Evolutionary conservation across 2,888 invertebrate genomes (phyloP).

Genomic region (Pocota personata): DNA sequence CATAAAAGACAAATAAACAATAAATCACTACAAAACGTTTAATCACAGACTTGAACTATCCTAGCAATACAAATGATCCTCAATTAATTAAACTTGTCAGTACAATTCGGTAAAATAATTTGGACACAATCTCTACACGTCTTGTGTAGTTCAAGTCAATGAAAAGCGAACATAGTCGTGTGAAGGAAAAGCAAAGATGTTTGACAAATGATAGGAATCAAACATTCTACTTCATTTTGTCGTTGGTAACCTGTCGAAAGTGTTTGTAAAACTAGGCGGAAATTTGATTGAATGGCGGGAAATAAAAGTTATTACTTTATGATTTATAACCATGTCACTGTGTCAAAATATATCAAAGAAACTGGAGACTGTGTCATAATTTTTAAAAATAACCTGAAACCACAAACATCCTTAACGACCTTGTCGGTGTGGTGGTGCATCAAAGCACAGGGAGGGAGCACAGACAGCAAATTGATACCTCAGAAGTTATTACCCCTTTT

Average conservation of each 20-base stretch:
- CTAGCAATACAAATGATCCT: constrained; percentile 6
- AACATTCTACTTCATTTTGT: constrained; percentile 2
- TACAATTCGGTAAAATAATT: background rate
- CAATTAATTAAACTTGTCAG: constrained; percentile 26
- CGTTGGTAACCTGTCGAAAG: background rate
- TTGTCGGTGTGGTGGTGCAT: constrained; percentile 4
- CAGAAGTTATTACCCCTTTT: constrained; percentile 41
- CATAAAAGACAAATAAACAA: background rate
- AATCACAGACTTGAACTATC: constrained; percentile 1
- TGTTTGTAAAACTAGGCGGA: constrained; percentile 2
- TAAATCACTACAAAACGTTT: constrained; percentile 4
- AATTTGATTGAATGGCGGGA: background rate
- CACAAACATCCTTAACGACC: constrained; percentile 24
- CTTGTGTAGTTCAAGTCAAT: background rate
- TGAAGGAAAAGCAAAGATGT: background rate
- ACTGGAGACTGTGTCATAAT: background rate
- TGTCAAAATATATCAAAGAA: constrained; percentile 16
- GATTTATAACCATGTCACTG: constrained; percentile 12
- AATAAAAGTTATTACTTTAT: background rate
- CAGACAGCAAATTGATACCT: constrained; percentile 5
- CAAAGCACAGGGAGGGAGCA: background rate
- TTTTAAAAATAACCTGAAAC: background rate
- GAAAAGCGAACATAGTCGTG: too few species aligned
- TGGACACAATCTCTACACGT: background rate
- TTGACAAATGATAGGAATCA: constrained; percentile 41